Evolutionary conservation across 2,797 vertebrate genomes (phyloP).

Genomic region (Gorsachius magnificus): DNA sequence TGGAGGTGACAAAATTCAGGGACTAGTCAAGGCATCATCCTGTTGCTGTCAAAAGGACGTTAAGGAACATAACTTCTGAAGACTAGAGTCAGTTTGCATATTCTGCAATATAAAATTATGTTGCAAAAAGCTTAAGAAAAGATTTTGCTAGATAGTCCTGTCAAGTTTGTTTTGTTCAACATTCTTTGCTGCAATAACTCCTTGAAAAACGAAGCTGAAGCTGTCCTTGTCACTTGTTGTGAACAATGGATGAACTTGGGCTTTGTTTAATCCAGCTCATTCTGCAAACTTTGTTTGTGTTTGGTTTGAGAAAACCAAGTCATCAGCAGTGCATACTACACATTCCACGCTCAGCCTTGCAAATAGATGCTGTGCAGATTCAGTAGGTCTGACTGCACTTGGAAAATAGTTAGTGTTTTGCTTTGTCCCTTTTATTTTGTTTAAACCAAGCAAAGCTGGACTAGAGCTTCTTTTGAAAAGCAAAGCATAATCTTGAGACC

Average conservation of each 20-base stretch:
- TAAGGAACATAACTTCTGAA: neutral
- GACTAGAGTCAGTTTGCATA: neutral
- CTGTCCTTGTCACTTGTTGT: neutral
- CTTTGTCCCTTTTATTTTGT: neutral
- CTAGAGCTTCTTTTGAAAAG: neutral
- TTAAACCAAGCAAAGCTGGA: neutral
- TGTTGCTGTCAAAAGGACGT: neutral
- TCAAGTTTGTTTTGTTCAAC: neutral
- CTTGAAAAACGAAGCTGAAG: neutral
- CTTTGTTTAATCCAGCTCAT: constrained; percentile 28
- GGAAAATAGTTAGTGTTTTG: neutral
- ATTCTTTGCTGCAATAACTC: neutral
- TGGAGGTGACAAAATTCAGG: neutral
- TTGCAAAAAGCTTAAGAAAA: neutral
- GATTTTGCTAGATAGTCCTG: neutral
- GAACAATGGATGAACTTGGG: constrained; percentile 4
- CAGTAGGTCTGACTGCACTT: neutral
- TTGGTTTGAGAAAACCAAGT: constrained; percentile 1
- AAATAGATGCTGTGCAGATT: neutral
- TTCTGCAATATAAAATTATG: neutral
- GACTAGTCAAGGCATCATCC: neutral
- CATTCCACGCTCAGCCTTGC: neutral
- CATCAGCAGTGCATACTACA: neutral
- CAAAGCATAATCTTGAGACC: neutral
- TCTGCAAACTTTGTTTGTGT: neutral